phyloP scores from a whole-genome alignment of 2,797 vertebrate species.

The Chelon auratus region DNA sequence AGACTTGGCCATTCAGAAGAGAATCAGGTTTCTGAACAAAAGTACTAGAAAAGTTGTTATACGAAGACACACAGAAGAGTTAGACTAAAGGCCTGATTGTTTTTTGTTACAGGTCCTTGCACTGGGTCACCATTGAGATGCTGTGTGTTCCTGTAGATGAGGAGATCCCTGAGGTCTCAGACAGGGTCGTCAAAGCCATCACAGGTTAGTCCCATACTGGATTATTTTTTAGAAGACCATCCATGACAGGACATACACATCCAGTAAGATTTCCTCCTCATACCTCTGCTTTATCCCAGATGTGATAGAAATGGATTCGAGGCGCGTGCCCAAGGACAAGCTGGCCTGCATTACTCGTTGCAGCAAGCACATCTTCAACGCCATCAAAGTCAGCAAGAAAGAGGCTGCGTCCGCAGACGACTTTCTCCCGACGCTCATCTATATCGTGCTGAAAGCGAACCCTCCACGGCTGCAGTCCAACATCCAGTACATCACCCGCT shows the following conservation, averaged over 20 bases:
- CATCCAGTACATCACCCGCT: constrained; percentile 98
- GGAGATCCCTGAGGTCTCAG: constrained; percentile 94
- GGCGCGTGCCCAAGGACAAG: constrained; percentile 94
- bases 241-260: not conserved
- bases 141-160: constrained; percentile 97
- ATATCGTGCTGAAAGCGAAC: constrained; percentile 97
- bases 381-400: constrained; percentile 93
- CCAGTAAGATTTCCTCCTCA: not conserved
- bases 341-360: constrained; percentile 94
- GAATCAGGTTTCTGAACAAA: constrained; percentile 88
- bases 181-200: constrained; percentile 98
- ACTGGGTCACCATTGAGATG: constrained; percentile 99
- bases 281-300: constrained; percentile 78
- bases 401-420: constrained; percentile 97
- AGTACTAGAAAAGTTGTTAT: not conserved
- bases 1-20: constrained; percentile 93
- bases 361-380: constrained; percentile 98
- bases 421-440: constrained; percentile 97
- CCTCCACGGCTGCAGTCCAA: constrained; percentile 97
- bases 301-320: constrained; percentile 98
- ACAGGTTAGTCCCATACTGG: constrained; percentile 86
- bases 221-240: not conserved
- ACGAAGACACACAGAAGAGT: not conserved
- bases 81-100: constrained; percentile 1
- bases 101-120: constrained; percentile 87